These are phyloP conservation scores for Sinocyclocheilus rhinocerous DNA, from an alignment of 2,113 vertebrate species.

Conservation along the genomic window DNA sequence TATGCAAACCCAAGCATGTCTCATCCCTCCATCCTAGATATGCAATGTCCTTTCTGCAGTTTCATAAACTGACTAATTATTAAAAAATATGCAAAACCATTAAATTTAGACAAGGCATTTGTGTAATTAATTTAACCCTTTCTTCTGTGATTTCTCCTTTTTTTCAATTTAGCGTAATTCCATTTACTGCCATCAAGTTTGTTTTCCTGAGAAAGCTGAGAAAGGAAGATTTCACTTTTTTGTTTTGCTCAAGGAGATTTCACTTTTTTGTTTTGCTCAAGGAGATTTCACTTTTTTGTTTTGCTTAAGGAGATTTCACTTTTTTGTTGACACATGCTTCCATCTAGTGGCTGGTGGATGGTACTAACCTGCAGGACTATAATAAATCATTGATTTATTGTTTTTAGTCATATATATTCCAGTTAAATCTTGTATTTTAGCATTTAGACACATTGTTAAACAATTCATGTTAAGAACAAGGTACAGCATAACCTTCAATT, in stretches of 20 bases:
- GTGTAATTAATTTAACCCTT: conserved; percentile 11
- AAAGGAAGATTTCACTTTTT: not conserved
- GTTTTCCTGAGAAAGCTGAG: not conserved
- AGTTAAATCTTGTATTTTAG: not conserved
- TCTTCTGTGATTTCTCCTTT: not conserved
- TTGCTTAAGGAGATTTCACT: not conserved
- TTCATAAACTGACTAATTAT: not conserved
- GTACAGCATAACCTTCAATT: not conserved
- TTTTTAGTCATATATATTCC: not conserved
- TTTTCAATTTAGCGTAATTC: not conserved
- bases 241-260: not conserved
- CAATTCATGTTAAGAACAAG: not conserved
- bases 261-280: not conserved
- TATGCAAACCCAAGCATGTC: not conserved
- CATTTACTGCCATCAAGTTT: not conserved
- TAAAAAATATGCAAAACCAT: not conserved
- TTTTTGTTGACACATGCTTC: conserved; percentile 21
- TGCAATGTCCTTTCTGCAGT: not conserved
- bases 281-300: not conserved
- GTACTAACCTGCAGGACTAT: not conserved
- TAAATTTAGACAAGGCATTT: not conserved
- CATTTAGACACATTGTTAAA: not conserved
- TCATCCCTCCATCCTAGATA: not conserved
- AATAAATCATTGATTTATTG: not conserved
- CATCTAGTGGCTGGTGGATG: conserved; percentile 42